Conservation (phyloP, 2,888 invertebrate genomes). For the Campoplex capitator region DNA sequence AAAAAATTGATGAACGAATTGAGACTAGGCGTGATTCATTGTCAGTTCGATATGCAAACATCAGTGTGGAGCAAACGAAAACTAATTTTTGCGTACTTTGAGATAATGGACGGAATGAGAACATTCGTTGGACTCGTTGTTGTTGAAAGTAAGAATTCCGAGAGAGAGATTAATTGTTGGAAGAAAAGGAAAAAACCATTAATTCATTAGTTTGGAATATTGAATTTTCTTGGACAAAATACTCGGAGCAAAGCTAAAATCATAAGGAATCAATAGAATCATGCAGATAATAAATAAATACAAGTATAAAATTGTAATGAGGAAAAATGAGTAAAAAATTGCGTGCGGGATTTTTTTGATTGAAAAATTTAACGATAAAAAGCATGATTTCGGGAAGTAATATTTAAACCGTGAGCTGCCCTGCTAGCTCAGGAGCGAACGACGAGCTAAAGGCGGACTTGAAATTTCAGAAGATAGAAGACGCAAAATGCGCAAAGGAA, state of each 20-base stretch:
- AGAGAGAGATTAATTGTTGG: neutral
- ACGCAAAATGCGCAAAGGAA: neutral
- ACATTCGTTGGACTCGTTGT: slow-evolving; percentile 66
- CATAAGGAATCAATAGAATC: neutral
- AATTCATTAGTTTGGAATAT: slow-evolving; percentile 7
- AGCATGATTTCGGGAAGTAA: neutral
- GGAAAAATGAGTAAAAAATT: neutral
- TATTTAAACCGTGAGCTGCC: neutral
- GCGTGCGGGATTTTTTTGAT: neutral
- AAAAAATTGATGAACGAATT: neutral
- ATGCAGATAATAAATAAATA: neutral
- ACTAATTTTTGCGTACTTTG: slow-evolving; percentile 41
- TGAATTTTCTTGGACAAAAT: neutral
- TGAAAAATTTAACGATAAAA: neutral
- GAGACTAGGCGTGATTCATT: neutral
- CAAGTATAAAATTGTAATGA: neutral
- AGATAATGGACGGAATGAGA: slow-evolving; percentile 71
- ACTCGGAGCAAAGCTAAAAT: neutral
- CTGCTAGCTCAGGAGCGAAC: neutral
- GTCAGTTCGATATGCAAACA: no score
- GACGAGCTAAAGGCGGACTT: neutral
- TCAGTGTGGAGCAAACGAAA: neutral
- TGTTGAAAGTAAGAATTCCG: slow-evolving; percentile 29
- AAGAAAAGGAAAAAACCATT: neutral
- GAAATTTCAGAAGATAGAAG: neutral